Conservation (phyloP, 2,888 invertebrate species). For the Cistogaster globosa region DNA sequence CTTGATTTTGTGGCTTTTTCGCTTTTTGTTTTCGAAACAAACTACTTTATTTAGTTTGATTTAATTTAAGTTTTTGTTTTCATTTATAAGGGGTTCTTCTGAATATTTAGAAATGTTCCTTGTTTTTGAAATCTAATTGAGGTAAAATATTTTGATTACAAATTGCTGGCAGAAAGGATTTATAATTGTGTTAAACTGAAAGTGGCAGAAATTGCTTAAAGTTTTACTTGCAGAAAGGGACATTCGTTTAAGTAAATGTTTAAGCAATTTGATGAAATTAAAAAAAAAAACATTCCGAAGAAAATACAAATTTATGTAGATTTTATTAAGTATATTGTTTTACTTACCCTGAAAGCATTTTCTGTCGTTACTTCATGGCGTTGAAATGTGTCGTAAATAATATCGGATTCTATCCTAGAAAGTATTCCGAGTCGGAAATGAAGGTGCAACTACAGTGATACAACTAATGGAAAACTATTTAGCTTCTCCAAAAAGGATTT, state of each 20-base stretch:
- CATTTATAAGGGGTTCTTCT: constrained; percentile 37
- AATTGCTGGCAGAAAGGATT: constrained; percentile 56
- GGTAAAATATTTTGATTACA: constrained; percentile 68
- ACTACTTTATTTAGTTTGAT: constrained; percentile 58
- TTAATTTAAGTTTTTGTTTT: constrained; percentile 45
- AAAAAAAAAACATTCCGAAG: too few relatives aligned
- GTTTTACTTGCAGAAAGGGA: not conserved
- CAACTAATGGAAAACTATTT: too few relatives aligned
- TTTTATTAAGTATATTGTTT: too few relatives aligned
- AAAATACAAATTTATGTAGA: too few relatives aligned
- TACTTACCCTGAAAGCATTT: too few relatives aligned
- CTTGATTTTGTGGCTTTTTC: constrained; percentile 57
- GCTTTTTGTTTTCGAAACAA: constrained; percentile 38
- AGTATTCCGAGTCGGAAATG: too few relatives aligned
- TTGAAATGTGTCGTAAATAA: too few relatives aligned
- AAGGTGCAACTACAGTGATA: too few relatives aligned
- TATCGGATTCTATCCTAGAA: too few relatives aligned
- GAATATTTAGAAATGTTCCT: constrained; percentile 49
- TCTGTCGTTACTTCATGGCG: too few relatives aligned
- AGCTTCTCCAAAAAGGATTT: too few relatives aligned
- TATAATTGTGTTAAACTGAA: constrained; percentile 45
- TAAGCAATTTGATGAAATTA: too few relatives aligned
- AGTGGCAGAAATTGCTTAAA: constrained; percentile 13
- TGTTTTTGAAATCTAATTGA: constrained; percentile 68
- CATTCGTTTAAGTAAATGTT: not conserved